These are phyloP conservation scores for Varecia variegata DNA, from an alignment of 2,797 vertebrate genomes.

Conservation along the genomic window DNA sequence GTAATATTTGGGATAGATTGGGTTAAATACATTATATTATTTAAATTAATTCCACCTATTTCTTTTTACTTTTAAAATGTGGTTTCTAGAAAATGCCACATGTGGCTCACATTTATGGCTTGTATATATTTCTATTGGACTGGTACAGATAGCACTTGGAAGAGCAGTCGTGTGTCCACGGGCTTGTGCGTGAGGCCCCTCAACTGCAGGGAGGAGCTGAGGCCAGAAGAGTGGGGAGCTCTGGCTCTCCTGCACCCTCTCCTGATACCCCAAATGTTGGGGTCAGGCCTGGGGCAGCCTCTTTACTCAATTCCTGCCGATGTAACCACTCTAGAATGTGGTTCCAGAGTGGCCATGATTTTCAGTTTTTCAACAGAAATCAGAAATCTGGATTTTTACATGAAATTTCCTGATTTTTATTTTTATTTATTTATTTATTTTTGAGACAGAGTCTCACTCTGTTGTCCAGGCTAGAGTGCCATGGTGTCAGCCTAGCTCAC, in stretches of 20 bases:
- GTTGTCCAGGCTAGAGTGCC: too few species aligned
- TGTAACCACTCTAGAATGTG: not conserved
- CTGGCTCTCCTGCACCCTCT: not conserved
- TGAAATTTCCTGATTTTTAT: not conserved
- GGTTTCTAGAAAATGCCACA: not conserved
- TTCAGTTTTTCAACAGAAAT: not conserved
- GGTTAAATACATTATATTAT: not conserved
- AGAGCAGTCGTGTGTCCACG: not conserved
- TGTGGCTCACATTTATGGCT: not conserved
- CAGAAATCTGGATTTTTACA: not conserved
- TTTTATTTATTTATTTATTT: too few species aligned
- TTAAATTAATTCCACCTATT: not conserved
- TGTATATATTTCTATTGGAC: not conserved
- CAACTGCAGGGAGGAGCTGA: not conserved
- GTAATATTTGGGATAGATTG: not conserved
- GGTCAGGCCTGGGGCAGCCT: not conserved
- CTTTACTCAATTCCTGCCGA: not conserved
- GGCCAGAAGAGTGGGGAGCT: not conserved
- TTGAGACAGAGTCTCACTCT: too few species aligned
- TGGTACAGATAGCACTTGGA: not conserved
- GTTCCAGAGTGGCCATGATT: not conserved
- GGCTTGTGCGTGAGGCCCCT: not conserved
- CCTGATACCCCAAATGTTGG: not conserved
- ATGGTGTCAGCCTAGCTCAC: too few species aligned
- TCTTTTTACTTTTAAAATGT: slow-evolving; percentile 8